Percentiles rank a stretch among this genome's conserved stretches.
These are phyloP conservation scores for Brassicogethes aeneus DNA, from an alignment of 2,888 invertebrate genomes.

Conservation along the genomic window DNA sequence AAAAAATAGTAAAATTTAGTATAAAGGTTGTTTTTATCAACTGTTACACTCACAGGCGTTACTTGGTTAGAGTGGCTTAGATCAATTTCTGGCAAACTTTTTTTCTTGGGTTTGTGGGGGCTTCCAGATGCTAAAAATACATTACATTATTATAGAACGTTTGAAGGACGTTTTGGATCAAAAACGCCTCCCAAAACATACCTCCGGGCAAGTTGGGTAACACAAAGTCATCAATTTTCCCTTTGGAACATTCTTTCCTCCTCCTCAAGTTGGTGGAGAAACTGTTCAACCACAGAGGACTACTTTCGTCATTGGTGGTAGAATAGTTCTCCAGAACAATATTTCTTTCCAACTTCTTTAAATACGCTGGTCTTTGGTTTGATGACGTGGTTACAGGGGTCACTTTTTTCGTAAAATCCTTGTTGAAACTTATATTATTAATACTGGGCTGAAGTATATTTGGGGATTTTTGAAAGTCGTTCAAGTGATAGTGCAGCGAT, in stretches of 20 bases:
- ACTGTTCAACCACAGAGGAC: constrained; percentile 24
- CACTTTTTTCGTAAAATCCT: constrained; percentile 27
- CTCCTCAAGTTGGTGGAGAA: constrained; percentile 15
- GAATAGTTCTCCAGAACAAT: constrained; percentile 25
- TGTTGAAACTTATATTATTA: constrained; percentile 36
- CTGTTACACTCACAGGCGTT: no score
- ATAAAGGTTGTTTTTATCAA: no score
- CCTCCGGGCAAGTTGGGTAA: constrained; percentile 57
- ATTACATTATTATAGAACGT: no score
- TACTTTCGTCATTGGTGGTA: no score
- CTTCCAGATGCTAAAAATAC: no score
- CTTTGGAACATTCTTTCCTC: constrained; percentile 27
- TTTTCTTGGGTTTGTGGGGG: constrained; percentile 34
- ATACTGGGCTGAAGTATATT: constrained; percentile 31
- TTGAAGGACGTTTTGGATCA: no score
- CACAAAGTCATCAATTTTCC: constrained; percentile 43
- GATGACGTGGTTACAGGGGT: constrained; percentile 30
- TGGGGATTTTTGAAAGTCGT: background rate
- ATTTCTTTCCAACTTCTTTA: constrained; percentile 32
- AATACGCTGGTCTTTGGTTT: constrained; percentile 26
- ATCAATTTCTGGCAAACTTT: constrained; percentile 27
- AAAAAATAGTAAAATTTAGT: no score
- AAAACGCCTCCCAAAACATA: no score
- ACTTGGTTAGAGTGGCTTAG: constrained; percentile 23
- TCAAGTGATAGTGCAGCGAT: background rate